A percentile compares a stretch with the other conserved stretches of the same genome.
phyloP scores from a whole-genome alignment of 64 coral and sea anemone species.

The Montipora sp. region DNA sequence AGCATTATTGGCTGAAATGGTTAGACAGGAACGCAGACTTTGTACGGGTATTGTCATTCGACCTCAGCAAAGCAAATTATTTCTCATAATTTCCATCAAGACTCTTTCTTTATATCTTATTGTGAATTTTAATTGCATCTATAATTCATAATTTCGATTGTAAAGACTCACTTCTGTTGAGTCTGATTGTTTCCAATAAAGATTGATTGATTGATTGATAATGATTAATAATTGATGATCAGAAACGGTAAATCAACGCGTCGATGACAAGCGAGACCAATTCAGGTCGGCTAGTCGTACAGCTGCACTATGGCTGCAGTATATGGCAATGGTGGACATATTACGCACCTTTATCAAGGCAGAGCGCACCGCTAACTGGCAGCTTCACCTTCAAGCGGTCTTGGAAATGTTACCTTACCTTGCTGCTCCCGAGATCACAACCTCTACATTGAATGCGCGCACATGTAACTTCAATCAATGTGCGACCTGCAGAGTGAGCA shows the following conservation, averaged over 20 bases:
- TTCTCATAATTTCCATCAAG: too few species aligned
- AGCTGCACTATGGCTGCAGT: constrained; percentile 52
- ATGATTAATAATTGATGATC: too few species aligned
- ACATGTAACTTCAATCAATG: constrained; percentile 65
- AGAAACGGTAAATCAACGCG: not conserved
- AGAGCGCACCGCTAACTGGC: constrained; percentile 66
- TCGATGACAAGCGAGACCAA: not conserved
- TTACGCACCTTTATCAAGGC: constrained; percentile 65
- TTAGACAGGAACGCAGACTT: too few species aligned
- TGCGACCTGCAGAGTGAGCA: constrained; percentile 6
- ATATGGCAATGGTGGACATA: constrained; percentile 69
- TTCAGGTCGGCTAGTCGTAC: constrained; percentile 2
- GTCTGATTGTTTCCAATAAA: too few species aligned
- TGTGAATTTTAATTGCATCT: too few species aligned
- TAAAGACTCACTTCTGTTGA: too few species aligned
- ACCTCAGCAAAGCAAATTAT: too few species aligned
- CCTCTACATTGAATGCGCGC: constrained; percentile 55
- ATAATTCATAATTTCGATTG: too few species aligned
- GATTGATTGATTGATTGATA: too few species aligned
- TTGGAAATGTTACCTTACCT: constrained; percentile 60
- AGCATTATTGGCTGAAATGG: too few species aligned
- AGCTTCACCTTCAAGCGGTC: constrained; percentile 53
- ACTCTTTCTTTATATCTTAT: too few species aligned
- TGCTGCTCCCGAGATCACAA: constrained; percentile 69
- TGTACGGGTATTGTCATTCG: too few species aligned